Percentiles rank a stretch among this genome's conserved stretches.
Evolutionary conservation across 2,113 vertebrate genomes (phyloP).

Genomic region (Meleagris gallopavo): DNA sequence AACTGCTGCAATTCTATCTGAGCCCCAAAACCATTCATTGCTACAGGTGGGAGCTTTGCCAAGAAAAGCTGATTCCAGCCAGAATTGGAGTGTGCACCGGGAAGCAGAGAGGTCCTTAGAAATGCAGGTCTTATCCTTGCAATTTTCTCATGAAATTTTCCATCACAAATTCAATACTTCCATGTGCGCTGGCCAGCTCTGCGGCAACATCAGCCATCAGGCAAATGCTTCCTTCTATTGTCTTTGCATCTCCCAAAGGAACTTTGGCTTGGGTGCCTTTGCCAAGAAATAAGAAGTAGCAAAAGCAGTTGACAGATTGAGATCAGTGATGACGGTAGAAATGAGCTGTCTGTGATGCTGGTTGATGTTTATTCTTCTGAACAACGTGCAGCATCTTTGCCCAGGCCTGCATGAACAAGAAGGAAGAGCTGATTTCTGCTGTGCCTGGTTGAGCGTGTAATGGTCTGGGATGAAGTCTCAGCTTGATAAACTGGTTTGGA

Average conservation of each 20-base stretch:
- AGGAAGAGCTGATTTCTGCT: background rate
- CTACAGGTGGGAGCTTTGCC: background rate
- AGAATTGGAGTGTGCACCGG: background rate
- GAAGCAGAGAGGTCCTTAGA: background rate
- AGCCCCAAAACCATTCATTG: background rate
- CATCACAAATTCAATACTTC: background rate
- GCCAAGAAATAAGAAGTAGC: conserved; percentile 18
- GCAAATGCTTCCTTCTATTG: conserved; percentile 53
- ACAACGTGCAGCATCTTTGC: conserved; percentile 8
- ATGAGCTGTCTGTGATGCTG: background rate
- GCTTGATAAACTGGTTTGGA: background rate
- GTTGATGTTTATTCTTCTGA: conserved; percentile 6
- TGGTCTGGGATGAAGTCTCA: background rate
- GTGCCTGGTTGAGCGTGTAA: background rate
- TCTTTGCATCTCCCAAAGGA: conserved; percentile 18
- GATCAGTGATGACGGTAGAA: conserved; percentile 16
- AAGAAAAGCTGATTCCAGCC: background rate
- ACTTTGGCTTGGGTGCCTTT: background rate
- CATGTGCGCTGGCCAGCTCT: background rate
- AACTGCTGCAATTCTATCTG: background rate
- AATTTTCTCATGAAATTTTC: background rate
- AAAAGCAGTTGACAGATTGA: conserved; percentile 24
- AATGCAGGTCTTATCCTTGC: background rate
- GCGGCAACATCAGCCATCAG: conserved; percentile 27
- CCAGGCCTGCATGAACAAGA: background rate